A percentile compares a stretch with the other conserved stretches of the same genome.
Evolutionary conservation across 2,888 invertebrate species (phyloP).

Genomic region (Deilephila porcellus): DNA sequence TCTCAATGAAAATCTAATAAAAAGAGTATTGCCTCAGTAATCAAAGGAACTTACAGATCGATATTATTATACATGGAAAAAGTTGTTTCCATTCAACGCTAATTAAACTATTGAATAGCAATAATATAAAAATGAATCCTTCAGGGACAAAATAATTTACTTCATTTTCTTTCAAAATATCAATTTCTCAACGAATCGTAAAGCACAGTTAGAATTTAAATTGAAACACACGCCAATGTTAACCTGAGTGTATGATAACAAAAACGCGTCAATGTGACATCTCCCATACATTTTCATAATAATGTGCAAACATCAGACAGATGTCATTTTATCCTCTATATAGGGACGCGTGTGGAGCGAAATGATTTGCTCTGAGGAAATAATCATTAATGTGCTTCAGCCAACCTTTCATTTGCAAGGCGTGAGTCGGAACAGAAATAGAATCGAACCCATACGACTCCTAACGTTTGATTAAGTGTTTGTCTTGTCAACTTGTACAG

Average conservation of each 20-base stretch:
- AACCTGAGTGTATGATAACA: not conserved
- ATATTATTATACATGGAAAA: no score
- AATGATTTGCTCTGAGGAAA: constrained; percentile 14
- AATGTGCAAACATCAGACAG: constrained; percentile 13
- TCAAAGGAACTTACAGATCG: no score
- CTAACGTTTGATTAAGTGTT: constrained; percentile 5
- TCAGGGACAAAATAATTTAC: no score
- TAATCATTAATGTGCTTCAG: constrained; percentile 3
- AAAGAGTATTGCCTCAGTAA: no score
- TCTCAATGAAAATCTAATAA: no score
- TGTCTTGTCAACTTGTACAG: constrained; percentile 22
- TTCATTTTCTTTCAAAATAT: no score
- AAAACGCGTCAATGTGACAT: constrained; percentile 6
- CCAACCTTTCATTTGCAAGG: not conserved
- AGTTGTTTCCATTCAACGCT: no score
- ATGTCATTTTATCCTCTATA: constrained; percentile 10
- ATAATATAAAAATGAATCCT: no score
- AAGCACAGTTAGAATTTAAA: not conserved
- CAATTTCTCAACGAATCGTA: not conserved
- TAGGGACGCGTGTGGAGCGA: not conserved
- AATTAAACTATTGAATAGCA: no score
- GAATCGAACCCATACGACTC: not conserved
- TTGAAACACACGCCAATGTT: not conserved
- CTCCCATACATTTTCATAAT: constrained; percentile 16
- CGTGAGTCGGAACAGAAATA: not conserved